Evolutionary conservation across 1,140 invertebrate genomes (phyloP).

Genomic region (Hylaeus volcanicus): DNA sequence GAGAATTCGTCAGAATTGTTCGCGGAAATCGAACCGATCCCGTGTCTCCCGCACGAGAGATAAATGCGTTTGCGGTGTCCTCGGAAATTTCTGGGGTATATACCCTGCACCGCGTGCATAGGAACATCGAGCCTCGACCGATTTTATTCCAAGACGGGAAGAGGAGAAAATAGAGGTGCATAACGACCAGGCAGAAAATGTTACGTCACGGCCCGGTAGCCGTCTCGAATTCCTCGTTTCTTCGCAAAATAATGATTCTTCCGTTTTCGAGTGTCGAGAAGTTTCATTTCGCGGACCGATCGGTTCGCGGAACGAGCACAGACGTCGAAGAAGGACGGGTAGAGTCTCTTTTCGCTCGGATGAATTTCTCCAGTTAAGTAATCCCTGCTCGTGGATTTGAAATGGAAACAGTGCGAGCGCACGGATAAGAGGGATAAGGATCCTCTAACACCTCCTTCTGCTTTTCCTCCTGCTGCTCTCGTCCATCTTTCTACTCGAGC

Average conservation of each 20-base stretch:
- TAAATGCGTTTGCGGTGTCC: conserved; percentile 13
- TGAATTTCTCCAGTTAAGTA: conserved; percentile 69
- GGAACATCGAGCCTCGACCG: neutral
- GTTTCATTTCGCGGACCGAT: conserved; percentile 45
- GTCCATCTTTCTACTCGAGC: conserved; percentile 28
- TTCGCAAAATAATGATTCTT: conserved; percentile 44
- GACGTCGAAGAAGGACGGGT: conserved; percentile 24
- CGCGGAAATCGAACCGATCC: conserved; percentile 43
- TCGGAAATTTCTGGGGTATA: neutral
- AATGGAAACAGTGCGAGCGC: conserved; percentile 68
- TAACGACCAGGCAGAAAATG: conserved; percentile 4
- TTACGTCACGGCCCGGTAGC: conserved; percentile 16
- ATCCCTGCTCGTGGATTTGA: conserved; percentile 64
- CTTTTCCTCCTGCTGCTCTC: conserved; percentile 43
- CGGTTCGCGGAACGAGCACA: conserved; percentile 14
- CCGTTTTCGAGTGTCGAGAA: conserved; percentile 21
- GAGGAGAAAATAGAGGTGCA: neutral
- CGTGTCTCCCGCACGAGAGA: neutral
- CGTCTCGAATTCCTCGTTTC: conserved; percentile 9
- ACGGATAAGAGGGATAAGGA: conserved; percentile 72
- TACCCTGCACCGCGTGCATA: neutral
- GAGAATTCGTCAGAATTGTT: conserved; percentile 40
- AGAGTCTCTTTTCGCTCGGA: conserved; percentile 56
- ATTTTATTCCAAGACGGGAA: neutral
- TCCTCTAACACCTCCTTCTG: conserved; percentile 59